These are phyloP conservation scores for Cotesia chilonis DNA, from an alignment of 1,140 invertebrate species.

Conservation along the genomic window DNA sequence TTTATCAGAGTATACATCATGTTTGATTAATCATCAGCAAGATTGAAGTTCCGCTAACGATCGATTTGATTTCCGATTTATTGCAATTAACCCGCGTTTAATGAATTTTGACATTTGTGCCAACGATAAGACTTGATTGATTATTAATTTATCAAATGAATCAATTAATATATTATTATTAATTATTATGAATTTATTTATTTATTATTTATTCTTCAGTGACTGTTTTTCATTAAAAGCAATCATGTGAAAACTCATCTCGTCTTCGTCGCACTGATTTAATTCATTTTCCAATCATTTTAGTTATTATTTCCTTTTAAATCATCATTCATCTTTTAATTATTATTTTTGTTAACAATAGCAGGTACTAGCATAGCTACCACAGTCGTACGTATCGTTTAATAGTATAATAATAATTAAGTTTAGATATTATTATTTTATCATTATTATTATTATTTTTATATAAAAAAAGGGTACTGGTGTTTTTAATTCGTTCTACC, in stretches of 20 bases:
- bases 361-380: slow-evolving; percentile 68
- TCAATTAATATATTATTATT: too few relatives aligned
- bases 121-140: not conserved
- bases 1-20: slow-evolving; percentile 49
- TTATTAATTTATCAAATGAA: too few relatives aligned
- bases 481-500: slow-evolving; percentile 22
- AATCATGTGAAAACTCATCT: slow-evolving; percentile 15
- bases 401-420: slow-evolving; percentile 62
- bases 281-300: not conserved
- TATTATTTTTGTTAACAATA: slow-evolving; percentile 60
- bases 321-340: too few relatives aligned
- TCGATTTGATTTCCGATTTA: slow-evolving; percentile 59
- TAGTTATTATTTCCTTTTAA: slow-evolving; percentile 39
- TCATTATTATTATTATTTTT: too few relatives aligned
- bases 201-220: not conserved
- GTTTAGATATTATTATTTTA: slow-evolving; percentile 54
- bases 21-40: slow-evolving; percentile 59
- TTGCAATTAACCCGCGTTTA: slow-evolving; percentile 47
- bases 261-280: not conserved
- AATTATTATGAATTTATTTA: not conserved
- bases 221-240: not conserved
- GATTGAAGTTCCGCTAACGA: slow-evolving; percentile 50
- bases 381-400: slow-evolving; percentile 67
- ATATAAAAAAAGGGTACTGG: slow-evolving; percentile 47
- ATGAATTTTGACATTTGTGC: not conserved